Base-by-base conservation (phyloP, 1,140 invertebrate species). In the Psix sp. region DNA sequence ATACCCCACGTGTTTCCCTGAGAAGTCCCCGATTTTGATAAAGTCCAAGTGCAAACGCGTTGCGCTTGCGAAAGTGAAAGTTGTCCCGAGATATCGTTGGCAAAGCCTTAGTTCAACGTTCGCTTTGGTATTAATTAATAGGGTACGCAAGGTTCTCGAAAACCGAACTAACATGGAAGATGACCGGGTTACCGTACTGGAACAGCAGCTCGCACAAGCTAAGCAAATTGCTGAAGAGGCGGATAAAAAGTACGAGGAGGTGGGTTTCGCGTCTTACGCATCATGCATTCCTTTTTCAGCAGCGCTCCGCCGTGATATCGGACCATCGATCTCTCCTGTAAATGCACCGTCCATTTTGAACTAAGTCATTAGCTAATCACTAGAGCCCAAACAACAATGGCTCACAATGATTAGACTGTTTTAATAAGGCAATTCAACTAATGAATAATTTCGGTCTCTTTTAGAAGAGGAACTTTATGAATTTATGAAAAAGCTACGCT, bases 161-260 rank as follows among this genome's bases (percentile, higher is more conserved):
- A 98, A 98, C 88, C 93, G 96, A 88, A 97, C 95, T 85, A 98
- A 98, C 88, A 97, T 98, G 95, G 97, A 99, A 90, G 97, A 99
- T 85, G 97, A 99, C 88, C 91, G 96, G 86, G 96, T 98, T 84
- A 92, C 93, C 81, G 92, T 96, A 75, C 89, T 99, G 90, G 97
- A 99, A 89, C 92, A 94, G 72, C 96, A 98, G 87, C 91, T 99
- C 84, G 91, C 96, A 73, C 96, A 98, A 87, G 97, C 97, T 82
- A 98, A 98, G 90, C 92, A 96, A 87, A 98, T 98, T 88, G 97
- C 97, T 74, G 96, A 98, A 89, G 97, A 99, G 89, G 96, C 96
- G 76, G 97, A 98, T 90, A 98, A 98, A 90, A 99, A 99, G 95
- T 99, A 98, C 87, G 97, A 99, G 92, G 97, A 98, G 96, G 97